phyloP scores from a whole-genome alignment of 1,140 invertebrate genomes.

The Drosophila willistoni region DNA sequence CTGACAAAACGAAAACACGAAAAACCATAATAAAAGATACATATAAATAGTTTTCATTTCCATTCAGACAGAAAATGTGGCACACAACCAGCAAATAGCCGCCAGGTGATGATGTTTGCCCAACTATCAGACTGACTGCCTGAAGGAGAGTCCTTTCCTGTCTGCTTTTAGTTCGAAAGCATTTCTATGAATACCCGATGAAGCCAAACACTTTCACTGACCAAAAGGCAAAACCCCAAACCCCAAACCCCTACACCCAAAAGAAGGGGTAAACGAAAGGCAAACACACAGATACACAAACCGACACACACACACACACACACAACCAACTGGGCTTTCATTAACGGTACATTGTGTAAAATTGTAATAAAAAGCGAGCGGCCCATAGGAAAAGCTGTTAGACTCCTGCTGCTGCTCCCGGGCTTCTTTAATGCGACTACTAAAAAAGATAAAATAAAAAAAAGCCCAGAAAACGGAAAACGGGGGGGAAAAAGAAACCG shows the following conservation, averaged over 20 bases:
- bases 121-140: constrained; percentile 39
- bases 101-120: constrained; percentile 30
- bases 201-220: constrained; percentile 71
- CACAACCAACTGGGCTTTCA: constrained; percentile 42
- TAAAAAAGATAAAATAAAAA: background rate
- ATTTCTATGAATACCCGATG: constrained; percentile 71
- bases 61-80: background rate
- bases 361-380: constrained; percentile 36
- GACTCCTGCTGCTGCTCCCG: constrained; percentile 20
- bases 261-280: constrained; percentile 22
- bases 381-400: constrained; percentile 36
- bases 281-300: constrained; percentile 45
- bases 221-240: background rate
- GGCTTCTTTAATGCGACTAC: constrained; percentile 30
- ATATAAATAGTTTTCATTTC: background rate
- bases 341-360: constrained; percentile 55
- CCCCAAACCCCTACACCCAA: background rate
- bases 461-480: background rate
- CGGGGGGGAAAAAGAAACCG: background rate
- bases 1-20: constrained; percentile 33
- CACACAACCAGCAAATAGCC: constrained; percentile 5
- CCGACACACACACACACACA: constrained; percentile 27
- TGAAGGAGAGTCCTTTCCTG: constrained; percentile 33
- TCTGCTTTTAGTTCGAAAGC: constrained; percentile 47
- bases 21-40: constrained; percentile 8